Evolutionary conservation across 2,888 invertebrate species (phyloP), one percentile per base, ranked within the genome.

Genomic region (Cheilosia urbana): DNA sequence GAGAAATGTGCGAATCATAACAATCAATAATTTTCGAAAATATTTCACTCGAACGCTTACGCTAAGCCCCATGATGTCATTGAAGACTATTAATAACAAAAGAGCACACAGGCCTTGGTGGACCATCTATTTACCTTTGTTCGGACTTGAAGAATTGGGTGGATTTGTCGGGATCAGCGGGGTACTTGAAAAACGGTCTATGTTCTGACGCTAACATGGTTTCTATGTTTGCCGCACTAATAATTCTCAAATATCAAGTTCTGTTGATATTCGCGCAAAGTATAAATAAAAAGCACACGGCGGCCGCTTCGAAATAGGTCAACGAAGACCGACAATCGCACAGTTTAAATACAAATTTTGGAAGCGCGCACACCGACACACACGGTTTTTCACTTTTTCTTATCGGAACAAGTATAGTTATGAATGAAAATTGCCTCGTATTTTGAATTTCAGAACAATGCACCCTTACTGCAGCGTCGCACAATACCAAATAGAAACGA

Each of bases 141-240:
- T 84, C 84, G 40, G 75, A 24, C 37, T 71, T 84, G 62, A 84
- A 84, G 53, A 80, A 84, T 30, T 69, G 65, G 17, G 80, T 58
- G 21, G 69, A 60, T 11, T 84, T 75, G 17, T 84, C 69, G 5
- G 84, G 84, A 71, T 84, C 84, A n/a, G 84, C 84, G 15, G 84
- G 80, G 66, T 84, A 84, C 27, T 84, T 84, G 11, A 84, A 84
- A 57, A 60, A 80, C 9, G 84, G 84, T 71, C 84, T 80, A 60
- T 71, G 80, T 49, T 84, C 84, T 7, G 80, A 84, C 15, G 84
- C 84, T 66, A 80, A 21, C 84, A 80, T 84, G 11, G 5, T 51
- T 60, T 30, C 37, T 34, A 34, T 4, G 21, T 19, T 62, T 7
- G 17, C 45, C n/a, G 6, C 27, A 27, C 27, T 5, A 45, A 45